Evolutionary conservation across 2,113 vertebrate genomes (phyloP).

Genomic region (Neogobius melanostomus): DNA sequence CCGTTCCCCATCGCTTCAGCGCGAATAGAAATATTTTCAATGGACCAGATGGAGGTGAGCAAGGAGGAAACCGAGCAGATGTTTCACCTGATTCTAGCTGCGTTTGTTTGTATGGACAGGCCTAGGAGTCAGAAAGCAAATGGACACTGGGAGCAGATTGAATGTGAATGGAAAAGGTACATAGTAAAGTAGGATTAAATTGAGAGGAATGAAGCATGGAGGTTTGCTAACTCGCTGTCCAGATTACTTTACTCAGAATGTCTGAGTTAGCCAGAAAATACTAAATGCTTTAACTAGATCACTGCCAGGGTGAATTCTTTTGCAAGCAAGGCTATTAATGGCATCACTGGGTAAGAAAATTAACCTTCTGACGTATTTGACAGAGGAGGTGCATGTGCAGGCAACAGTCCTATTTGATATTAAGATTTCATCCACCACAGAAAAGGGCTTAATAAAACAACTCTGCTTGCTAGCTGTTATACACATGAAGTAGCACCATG

Average conservation of each 20-base stretch:
- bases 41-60: conserved; percentile 53
- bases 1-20: conserved; percentile 6
- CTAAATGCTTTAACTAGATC: not conserved
- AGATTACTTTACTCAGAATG: not conserved
- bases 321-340: not conserved
- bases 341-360: not conserved
- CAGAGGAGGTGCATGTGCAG: not conserved
- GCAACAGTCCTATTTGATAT: not conserved
- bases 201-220: conserved; percentile 12
- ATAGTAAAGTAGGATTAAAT: not conserved
- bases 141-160: conserved; percentile 4
- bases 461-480: not conserved
- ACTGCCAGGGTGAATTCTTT: not conserved
- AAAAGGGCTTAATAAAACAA: too few species aligned
- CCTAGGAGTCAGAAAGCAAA: conserved; percentile 10
- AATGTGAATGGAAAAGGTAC: conserved; percentile 16
- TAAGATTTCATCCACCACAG: too few species aligned
- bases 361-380: not conserved
- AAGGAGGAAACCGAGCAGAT: conserved; percentile 38
- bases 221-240: not conserved
- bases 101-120: conserved; percentile 18
- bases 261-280: not conserved
- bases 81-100: conserved; percentile 37
- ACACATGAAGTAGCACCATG: conserved; percentile 48
- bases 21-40: conserved; percentile 25